Base-by-base conservation (phyloP, 2,888 invertebrate genomes). In the Augochlorella aurata region DNA sequence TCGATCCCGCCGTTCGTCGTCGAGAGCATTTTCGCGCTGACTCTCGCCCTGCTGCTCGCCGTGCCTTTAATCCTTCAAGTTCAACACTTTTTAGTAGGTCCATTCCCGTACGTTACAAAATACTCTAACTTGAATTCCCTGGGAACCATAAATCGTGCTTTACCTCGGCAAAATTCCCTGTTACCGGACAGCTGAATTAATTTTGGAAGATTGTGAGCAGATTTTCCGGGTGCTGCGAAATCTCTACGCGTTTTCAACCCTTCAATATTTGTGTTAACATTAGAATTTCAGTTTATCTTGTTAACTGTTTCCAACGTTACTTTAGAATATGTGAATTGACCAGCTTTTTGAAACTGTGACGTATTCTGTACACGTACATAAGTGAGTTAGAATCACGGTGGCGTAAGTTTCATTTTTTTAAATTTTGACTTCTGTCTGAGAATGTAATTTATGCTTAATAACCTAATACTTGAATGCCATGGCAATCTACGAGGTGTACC, bases 11-110 rank as follows among this genome's bases (percentile, higher is more conserved):
- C 91, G 45, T 90, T 91, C 78, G 75, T 92, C 65, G 80, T 90
- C 66, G 93, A 93, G 77, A 91, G 87, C 72, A 83, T 89, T 49
- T 85, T 92, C 77, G 92, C 90, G 50, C 71, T 93, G 73, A 83
- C 87, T 18, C 79, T 93, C 70, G 90, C 89, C 8, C 69, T 92
- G 38, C 71, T 92, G 18, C 85, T 93, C 70, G 91, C 92, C 5
- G 77, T 91, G 16, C 93, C 93, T 12, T 79, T 93, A 54, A 87
- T 92, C 83, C 83, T 84, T 8, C 90, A 88, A 74, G 69, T 91
- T 70, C 90, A 91, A 70, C 77, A 86, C 21, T 74, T 90, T 66
- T 82, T 92, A 77, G 93, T 93, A 90, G 50, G 92, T 89, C 52
- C 16, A 9, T 24, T n/a, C 21, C 18, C 47, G 0, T 4, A 14